These are phyloP conservation scores for Dynastes grantii DNA, from an alignment of 2,888 invertebrate species.

Conservation along the genomic window DNA sequence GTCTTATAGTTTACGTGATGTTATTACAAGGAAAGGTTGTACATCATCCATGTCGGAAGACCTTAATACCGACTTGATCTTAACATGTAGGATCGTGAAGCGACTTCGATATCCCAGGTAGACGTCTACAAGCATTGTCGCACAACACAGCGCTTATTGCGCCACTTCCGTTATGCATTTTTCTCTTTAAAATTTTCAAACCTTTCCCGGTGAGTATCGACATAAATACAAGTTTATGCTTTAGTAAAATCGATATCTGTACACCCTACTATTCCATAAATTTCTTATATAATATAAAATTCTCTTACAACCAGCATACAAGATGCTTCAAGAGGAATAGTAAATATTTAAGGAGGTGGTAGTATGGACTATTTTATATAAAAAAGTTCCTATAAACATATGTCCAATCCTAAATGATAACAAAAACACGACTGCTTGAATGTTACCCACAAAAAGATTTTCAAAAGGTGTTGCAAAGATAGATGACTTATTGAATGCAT, in stretches of 20 bases:
- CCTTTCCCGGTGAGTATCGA: background rate
- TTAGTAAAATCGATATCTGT: background rate
- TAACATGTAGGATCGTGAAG: slow-evolving; percentile 52
- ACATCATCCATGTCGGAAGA: slow-evolving; percentile 59
- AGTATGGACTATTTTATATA: too few relatives aligned
- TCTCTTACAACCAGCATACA: too few relatives aligned
- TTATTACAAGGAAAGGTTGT: slow-evolving; percentile 60
- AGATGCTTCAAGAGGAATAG: too few relatives aligned
- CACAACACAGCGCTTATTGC: slow-evolving; percentile 7
- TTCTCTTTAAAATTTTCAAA: background rate
- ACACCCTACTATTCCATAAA: background rate
- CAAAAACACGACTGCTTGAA: too few relatives aligned
- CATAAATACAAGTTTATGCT: slow-evolving; percentile 3
- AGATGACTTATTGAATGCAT: too few relatives aligned
- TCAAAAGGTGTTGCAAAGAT: too few relatives aligned
- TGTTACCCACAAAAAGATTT: too few relatives aligned
- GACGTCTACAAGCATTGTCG: background rate
- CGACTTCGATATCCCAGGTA: slow-evolving; percentile 41
- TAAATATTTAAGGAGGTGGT: too few relatives aligned
- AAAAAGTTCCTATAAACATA: too few relatives aligned
- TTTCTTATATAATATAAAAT: too few relatives aligned
- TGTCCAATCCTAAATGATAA: too few relatives aligned
- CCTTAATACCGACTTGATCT: slow-evolving; percentile 57
- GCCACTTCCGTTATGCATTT: slow-evolving; percentile 2
- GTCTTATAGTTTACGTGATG: slow-evolving; percentile 63